A percentile compares a stretch with the other conserved stretches of the same genome.
Evolutionary conservation across 1,140 invertebrate species (phyloP).

Genomic region (Platyura marginata): DNA sequence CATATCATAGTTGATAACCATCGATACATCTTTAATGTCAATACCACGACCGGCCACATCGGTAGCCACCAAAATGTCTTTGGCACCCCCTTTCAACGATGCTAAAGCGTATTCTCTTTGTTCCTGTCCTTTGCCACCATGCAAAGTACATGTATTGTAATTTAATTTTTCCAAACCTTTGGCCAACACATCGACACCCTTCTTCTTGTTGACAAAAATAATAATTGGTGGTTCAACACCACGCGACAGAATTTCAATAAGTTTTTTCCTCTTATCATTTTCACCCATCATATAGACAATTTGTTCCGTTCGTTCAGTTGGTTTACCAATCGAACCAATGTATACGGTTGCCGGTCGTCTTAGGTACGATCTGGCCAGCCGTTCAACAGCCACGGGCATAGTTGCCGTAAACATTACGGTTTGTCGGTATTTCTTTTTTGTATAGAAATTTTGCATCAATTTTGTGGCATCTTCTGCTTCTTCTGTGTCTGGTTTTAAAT

Average conservation of each 20-base stretch:
- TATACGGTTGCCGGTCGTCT: conserved; percentile 93
- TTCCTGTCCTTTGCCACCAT: conserved; percentile 99
- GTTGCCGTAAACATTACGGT: conserved; percentile 99
- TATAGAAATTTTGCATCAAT: conserved; percentile 85
- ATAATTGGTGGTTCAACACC: conserved; percentile 93
- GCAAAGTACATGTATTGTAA: conserved; percentile 90
- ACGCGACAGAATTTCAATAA: conserved; percentile 68
- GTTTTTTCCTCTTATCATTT: conserved; percentile 79
- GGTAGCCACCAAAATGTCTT: conserved; percentile 98
- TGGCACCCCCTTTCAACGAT: conserved; percentile 79
- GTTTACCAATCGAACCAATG: conserved; percentile 96
- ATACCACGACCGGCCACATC: conserved; percentile 99
- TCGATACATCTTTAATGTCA: conserved; percentile 96
- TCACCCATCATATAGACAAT: conserved; percentile 91
- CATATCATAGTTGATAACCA: conserved; percentile 99
- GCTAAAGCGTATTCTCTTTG: conserved; percentile 96
- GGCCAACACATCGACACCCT: conserved; percentile 94
- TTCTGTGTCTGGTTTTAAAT: conserved; percentile 96
- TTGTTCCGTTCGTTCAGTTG: conserved; percentile 95
- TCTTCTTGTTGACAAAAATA: conserved; percentile 99
- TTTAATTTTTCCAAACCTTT: conserved; percentile 94
- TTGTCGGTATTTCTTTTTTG: conserved; percentile 96
- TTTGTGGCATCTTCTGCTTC: conserved; percentile 91
- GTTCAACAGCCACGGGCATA: conserved; percentile 96
- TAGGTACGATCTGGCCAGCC: conserved; percentile 86